Conservation (phyloP, 2,797 vertebrate species). For the Microtus obscurus region DNA sequence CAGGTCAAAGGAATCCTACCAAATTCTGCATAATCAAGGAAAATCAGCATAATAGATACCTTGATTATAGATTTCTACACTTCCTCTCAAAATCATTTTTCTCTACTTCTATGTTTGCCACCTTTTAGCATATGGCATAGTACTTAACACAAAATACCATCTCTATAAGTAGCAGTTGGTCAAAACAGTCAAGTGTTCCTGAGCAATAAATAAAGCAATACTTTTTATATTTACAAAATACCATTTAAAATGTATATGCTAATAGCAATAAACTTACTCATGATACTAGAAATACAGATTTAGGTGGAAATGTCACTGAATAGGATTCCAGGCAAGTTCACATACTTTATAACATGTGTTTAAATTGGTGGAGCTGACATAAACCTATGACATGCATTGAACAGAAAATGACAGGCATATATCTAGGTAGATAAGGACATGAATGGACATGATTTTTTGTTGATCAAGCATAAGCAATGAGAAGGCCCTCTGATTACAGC, state of each 20-base stretch:
- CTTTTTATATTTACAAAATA: conserved; percentile 15
- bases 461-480: conserved; percentile 16
- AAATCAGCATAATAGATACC: background rate
- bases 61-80: background rate
- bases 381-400: background rate
- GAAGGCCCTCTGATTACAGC: conserved; percentile 24
- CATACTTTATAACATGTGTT: background rate
- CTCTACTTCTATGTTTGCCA: background rate
- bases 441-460: conserved; percentile 30
- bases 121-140: background rate
- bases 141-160: background rate
- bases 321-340: background rate
- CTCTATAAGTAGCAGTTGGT: background rate
- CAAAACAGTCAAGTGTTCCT: background rate
- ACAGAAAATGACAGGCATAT: background rate
- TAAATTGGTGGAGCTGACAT: background rate
- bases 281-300: background rate
- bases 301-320: background rate
- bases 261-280: background rate
- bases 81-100: background rate
- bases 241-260: background rate
- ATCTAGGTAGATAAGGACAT: background rate
- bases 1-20: background rate
- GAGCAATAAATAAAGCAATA: background rate
- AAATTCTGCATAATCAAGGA: background rate